Evolutionary conservation across 2,888 invertebrate genomes (phyloP), one percentile per base, ranked within the genome.

Genomic region (Chrysina gloriosa): DNA sequence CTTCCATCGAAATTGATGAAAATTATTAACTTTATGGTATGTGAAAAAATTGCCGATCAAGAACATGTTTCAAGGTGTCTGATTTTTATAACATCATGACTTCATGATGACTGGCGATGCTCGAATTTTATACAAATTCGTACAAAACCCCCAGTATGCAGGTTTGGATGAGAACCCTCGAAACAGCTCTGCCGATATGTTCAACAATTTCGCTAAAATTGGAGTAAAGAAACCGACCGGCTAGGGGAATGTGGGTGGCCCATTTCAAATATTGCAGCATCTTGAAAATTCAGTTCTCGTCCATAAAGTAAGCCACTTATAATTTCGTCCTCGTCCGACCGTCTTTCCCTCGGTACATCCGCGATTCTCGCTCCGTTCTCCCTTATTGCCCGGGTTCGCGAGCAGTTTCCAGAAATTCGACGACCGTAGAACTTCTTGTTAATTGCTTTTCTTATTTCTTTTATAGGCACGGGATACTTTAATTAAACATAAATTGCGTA

Each of bases 371-470:
- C 31, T 36, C 11, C 56, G 39, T 27, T 45, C 31, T 42, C n/a
- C n/a, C n/a, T n/a, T n/a, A n/a, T n/a, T n/a, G n/a, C n/a, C n/a
- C n/a, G n/a, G n/a, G n/a, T 63, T 29, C 42, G 48, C 48, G 50
- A 50, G 64, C 50, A 34, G 64, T 36, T 47, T 29, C 36, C 14
- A 50, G 64, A 50, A 48, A 64, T 64, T 64, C 64, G 36, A 50
- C 64, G 48, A 34, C 48, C 50, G 64, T 36, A 25, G 27, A 54
- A 54, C 54, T 65, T 54, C 54, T 54, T 65, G 65, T 54, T 68
- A 68, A 68, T 68, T 68, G 63, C 52, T 65, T 58, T 68, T 68
- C 68, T 65, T 47, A 56, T 58, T 68, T 65, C 65, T 68, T 68
- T 65, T 58, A 58, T 63, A 54, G 64, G 50, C 50, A 23, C 23